Evolutionary conservation across 2,113 vertebrate species (phyloP).

Genomic region (Osmerus mordax): DNA sequence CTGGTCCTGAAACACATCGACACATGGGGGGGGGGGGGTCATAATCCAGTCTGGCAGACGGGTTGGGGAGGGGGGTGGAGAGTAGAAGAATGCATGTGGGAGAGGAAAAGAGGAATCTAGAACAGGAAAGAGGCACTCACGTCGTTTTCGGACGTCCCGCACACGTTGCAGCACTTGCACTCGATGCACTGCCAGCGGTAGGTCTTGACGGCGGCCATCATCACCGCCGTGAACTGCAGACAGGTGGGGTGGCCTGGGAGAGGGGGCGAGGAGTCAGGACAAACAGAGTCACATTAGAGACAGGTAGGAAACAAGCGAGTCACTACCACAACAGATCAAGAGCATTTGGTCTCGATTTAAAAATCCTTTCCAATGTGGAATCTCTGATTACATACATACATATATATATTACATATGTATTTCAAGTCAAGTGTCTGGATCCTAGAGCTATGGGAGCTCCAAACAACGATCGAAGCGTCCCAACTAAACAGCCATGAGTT

Average conservation of each 20-base stretch:
- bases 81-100: not conserved
- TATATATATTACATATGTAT: no score
- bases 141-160: constrained; percentile 93
- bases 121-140: constrained; percentile 65
- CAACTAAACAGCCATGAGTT: no score
- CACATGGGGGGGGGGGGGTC: not conserved
- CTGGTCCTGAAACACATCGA: constrained; percentile 76
- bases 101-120: not conserved
- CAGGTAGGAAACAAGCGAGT: not conserved
- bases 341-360: no score
- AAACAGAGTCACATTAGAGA: not conserved
- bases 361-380: no score
- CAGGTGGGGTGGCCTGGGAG: constrained; percentile 88
- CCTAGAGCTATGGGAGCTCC: no score
- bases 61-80: not conserved
- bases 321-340: no score
- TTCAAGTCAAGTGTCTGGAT: no score
- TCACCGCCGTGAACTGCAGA: constrained; percentile 93
- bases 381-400: no score
- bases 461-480: no score
- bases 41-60: no score
- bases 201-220: constrained; percentile 96
- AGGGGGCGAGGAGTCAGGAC: not conserved
- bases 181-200: constrained; percentile 98
- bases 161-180: constrained; percentile 97